A percentile compares a stretch with the other conserved stretches of the same genome.
phyloP scores from a whole-genome alignment of 2,888 invertebrate genomes.

The Trissoscelio sp. region DNA sequence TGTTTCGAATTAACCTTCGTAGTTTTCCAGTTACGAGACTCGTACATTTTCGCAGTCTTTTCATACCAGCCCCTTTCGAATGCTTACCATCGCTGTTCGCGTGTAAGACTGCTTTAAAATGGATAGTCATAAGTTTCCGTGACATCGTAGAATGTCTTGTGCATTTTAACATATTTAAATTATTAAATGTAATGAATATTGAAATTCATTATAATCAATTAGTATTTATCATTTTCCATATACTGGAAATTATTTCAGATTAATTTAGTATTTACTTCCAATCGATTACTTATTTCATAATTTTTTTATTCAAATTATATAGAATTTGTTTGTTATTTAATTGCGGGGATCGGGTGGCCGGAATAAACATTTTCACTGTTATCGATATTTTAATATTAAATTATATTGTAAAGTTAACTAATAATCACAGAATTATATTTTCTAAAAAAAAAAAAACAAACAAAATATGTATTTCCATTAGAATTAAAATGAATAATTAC shows the following conservation, averaged over 20 bases:
- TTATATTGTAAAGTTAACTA: too few relatives aligned
- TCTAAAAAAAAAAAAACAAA: too few relatives aligned
- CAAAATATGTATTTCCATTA: too few relatives aligned
- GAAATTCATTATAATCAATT: constrained; percentile 26
- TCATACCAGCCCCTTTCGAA: constrained; percentile 20
- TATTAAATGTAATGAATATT: constrained; percentile 5
- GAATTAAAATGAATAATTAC: too few relatives aligned
- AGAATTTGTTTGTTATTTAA: too few relatives aligned
- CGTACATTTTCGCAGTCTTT: constrained; percentile 21
- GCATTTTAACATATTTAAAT: constrained; percentile 15
- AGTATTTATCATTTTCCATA: constrained; percentile 12
- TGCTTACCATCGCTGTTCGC: constrained; percentile 14
- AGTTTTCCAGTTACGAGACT: constrained; percentile 14
- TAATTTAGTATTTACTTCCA: too few relatives aligned
- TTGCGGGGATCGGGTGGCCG: too few relatives aligned
- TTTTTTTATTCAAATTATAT: too few relatives aligned
- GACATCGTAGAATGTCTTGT: constrained; percentile 9
- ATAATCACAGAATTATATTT: too few relatives aligned
- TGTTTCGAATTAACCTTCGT: constrained; percentile 20
- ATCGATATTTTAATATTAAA: too few relatives aligned
- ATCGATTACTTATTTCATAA: too few relatives aligned
- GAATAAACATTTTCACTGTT: too few relatives aligned
- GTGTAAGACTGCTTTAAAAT: constrained; percentile 17
- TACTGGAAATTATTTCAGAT: background rate
- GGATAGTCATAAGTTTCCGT: constrained; percentile 17